These are phyloP conservation scores for Octopus sinensis DNA, from an alignment of 1,140 invertebrate genomes.

Conservation along the genomic window DNA sequence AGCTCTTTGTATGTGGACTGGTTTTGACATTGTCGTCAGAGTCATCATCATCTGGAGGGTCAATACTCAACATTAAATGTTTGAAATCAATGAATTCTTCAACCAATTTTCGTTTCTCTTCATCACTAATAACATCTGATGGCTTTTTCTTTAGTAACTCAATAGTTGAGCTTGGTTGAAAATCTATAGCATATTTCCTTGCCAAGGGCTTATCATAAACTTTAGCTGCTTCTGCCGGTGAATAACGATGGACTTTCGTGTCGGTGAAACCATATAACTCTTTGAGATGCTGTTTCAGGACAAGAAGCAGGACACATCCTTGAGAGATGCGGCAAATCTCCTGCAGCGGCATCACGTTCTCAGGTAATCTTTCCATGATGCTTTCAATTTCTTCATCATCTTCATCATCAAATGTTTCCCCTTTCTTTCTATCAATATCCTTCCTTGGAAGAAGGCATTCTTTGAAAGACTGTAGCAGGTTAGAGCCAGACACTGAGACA, in stretches of 20 bases:
- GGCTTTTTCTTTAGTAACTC: slow-evolving; percentile 68
- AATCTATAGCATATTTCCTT: slow-evolving; percentile 73
- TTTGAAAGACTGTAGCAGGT: slow-evolving; percentile 85
- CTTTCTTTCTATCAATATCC: slow-evolving; percentile 15
- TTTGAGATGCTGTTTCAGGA: slow-evolving; percentile 90
- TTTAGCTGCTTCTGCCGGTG: slow-evolving; percentile 90
- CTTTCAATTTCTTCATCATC: slow-evolving; percentile 65
- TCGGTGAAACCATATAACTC: slow-evolving; percentile 92
- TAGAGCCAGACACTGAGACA: slow-evolving; percentile 89
- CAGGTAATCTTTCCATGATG: slow-evolving; percentile 64
- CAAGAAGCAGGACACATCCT: slow-evolving; percentile 84
- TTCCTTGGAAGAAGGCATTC: slow-evolving; percentile 47
- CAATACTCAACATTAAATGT: slow-evolving; percentile 84
- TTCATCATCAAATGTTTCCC: slow-evolving; percentile 75
- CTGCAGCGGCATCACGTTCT: slow-evolving; percentile 72
- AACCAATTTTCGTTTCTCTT: slow-evolving; percentile 71
- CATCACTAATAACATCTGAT: slow-evolving; percentile 66
- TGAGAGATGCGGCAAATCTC: slow-evolving; percentile 85
- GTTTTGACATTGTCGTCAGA: slow-evolving; percentile 61
- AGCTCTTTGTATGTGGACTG: slow-evolving; percentile 27
- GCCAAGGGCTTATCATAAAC: slow-evolving; percentile 87
- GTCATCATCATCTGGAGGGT: slow-evolving; percentile 83
- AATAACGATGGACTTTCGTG: slow-evolving; percentile 91
- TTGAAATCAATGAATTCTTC: slow-evolving; percentile 91
- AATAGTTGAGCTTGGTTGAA: slow-evolving; percentile 84